Evolutionary conservation across 2,888 invertebrate species (phyloP), one percentile per base, ranked within the genome.

Genomic region (Calephelis perditalis): DNA sequence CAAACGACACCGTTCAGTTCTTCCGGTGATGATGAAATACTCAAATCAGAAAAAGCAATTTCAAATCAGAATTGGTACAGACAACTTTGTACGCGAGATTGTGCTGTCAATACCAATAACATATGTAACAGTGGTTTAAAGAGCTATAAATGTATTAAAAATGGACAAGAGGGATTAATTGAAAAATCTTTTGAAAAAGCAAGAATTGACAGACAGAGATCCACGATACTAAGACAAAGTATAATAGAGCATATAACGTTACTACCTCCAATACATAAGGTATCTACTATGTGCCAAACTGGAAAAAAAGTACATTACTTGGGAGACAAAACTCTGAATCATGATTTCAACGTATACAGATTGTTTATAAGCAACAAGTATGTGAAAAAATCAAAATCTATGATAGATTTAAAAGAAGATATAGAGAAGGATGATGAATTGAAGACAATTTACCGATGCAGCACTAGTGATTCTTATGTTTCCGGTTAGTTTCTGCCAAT

Each of bases 371-470:
- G 73, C 63, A 71, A 72, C 0, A 73, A 52, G 35, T 52, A 35
- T 52, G 11, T 36, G 57, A 57, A 57, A 7, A 57, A 46, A 11
- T 36, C 45, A 5, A 45, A 44, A 8, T 35, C 35, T 35, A 35
- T 43, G 57, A 26, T 57, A 3, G 8, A 57, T 15, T 43, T 43
- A 26, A 8, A 44, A n/a, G 45, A 57, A 11, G 40, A 40, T 40
- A 40, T 8, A 40, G 45, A n/a, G 7, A 45, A 57, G 2, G 12
- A 79, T 56, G 81, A 79, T 56, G 85, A 84, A n/a, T 62, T 87
- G 62, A 82, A 76, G 63, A 86, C 84, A 0, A 63, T 87, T 49
- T 87, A 86, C 62, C 69, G 82, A 58, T 85, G 86, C 52, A 35
- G 35, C 70, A 63, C 73, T 11, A 86, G 86, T 64, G 77, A 77